Percentiles rank a stretch among this genome's conserved stretches.
phyloP scores from a whole-genome alignment of 2,113 vertebrate genomes.

The Oxyruncus cristatus region DNA sequence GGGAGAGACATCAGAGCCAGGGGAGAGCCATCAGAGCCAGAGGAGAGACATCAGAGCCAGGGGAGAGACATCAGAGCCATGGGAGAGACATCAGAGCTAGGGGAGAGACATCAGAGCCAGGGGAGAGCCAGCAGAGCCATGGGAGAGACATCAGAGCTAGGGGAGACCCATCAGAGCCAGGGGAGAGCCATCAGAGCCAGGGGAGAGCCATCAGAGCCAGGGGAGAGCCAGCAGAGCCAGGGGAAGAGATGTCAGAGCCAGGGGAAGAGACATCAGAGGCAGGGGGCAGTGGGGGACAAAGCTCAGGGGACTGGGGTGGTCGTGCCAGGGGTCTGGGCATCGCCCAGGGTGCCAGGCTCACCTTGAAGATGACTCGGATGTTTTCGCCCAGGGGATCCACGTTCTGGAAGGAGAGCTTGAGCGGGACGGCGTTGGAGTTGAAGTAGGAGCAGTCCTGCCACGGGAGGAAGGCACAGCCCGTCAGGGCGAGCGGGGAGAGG shows the following conservation, averaged over 20 bases:
- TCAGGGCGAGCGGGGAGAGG: fast-evolving
- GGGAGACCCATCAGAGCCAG: too few relatives aligned
- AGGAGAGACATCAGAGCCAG: too few relatives aligned
- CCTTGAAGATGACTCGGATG: slow-evolving; percentile 96
- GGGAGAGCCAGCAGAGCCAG: not conserved
- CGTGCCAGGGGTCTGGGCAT: not conserved
- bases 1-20: too few relatives aligned
- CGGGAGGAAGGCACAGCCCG: fast-evolving
- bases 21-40: not conserved
- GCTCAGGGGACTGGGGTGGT: not conserved
- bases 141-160: not conserved
- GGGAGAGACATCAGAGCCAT: not conserved
- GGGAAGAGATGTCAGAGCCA: not conserved
- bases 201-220: too few relatives aligned
- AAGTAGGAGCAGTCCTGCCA: slow-evolving; percentile 92
- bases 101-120: not conserved
- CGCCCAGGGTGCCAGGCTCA: not conserved
- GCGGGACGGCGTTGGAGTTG: slow-evolving; percentile 94
- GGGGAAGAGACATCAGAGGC: not conserved
- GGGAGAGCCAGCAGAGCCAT: not conserved
- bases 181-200: not conserved
- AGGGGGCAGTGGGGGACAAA: fast-evolving
- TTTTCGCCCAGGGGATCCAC: slow-evolving; percentile 87
- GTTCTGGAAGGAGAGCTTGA: slow-evolving; percentile 94
- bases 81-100: not conserved